Base-by-base conservation (phyloP, 2,888 invertebrate genomes). In the Blera fallax region DNA sequence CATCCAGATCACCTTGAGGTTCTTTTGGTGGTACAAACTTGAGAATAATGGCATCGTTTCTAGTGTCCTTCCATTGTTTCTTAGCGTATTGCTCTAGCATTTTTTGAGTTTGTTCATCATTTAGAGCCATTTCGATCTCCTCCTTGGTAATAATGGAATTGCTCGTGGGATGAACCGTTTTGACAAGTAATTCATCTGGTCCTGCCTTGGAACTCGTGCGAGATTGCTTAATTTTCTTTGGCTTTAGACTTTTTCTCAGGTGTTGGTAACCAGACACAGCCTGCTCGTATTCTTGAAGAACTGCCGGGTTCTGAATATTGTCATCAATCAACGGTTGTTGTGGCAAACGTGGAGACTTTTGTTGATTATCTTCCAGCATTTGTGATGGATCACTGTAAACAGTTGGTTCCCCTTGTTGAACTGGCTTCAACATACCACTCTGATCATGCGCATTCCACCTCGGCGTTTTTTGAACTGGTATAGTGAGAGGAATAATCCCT, bases 121-220 rank as follows among this genome's bases (percentile, higher is more conserved):
- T 90, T 5, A 91, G 70, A 0, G 90, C 89, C 1, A 88, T 89
- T 73, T 91, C 91, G 60, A 91, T 90, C 34, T 91, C 91, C 0
- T 89, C 87, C 3, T 89, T 88, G 0, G 91, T 91, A 60, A 90
- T 90, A 73, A 91, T 91, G 56, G 90, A 90, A 1, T 88, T 89
- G 62, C 88, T 89, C 3, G 90, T 81, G 0, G 89, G 88, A 64
- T 90, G 88, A 2, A 73, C 82, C n/a, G 89, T 34, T 62, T 88
- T 88, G 6, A 88, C 88, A 1, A 82, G 69, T 5, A 87, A 64
- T 2, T 64, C 87, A 14, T 78, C 77, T 11, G 85, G 85, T 37
- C 70, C 64, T 11, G 14, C 4, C 0, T 29, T 40, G 0, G 58
- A 34, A 27, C n/a, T 64, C 1, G 3, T 2, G 1, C n/a, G 52